Base-by-base conservation (phyloP, 2,888 invertebrate species). In the Mesorhabditis belari region DNA sequence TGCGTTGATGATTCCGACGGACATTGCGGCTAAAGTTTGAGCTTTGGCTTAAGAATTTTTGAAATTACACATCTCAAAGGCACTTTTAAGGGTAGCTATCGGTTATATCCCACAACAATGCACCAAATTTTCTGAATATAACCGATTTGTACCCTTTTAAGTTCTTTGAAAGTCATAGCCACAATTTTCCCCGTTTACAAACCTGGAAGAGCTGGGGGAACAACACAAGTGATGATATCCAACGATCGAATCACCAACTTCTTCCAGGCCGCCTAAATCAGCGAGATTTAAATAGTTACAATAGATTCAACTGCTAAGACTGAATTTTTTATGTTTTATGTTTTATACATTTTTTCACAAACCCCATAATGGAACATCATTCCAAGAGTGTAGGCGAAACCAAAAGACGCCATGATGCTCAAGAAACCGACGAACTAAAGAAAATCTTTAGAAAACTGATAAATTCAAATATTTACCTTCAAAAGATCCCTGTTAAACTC, bases 211-310 rank as follows among this genome's bases (percentile, higher is more conserved):
- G 92, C 92, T 5, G 93, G 92, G 0, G 93, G 92, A 27, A 93
- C 90, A 17, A 91, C 91, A 71, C 93, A 92, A 0, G 93, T 93
- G 69, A 94, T 88, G 62, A 93, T 88, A 81, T 93, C 93, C 68
- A 93, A 83, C 2, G 90, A 88, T 55, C 91, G 19, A 51, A 35
- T 35, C 12, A 35, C 44, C 12, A 35, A n/a, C 44, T 35, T 35
- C 44, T 35, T 35, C 44, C 44, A 35, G 44, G 12, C 44, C 12
- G 44, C 44, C 44, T 35, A 35, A 35, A 35, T 17, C n/a, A n/a
- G n/a, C n/a, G n/a, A n/a, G n/a, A n/a, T n/a, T n/a, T n/a, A n/a
- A n/a, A n/a, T n/a, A n/a, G n/a, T n/a, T n/a, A n/a, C n/a, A n/a
- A n/a, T n/a, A n/a, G n/a, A n/a, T n/a, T n/a, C n/a, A n/a, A n/a